Conservation (phyloP, 2,113 vertebrate species). For the Entomyzon cyanotis region DNA sequence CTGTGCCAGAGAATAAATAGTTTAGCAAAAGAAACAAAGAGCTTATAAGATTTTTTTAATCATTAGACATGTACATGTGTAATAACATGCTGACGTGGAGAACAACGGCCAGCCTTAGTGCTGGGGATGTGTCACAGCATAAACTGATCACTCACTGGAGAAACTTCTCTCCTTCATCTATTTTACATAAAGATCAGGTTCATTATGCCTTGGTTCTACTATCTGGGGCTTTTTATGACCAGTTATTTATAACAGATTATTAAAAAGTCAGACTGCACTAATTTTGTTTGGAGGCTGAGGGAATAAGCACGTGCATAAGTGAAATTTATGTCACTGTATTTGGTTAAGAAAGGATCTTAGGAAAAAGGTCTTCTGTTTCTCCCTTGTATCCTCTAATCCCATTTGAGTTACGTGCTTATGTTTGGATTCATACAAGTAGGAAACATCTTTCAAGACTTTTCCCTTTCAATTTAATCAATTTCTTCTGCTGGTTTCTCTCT, state of each 20-base stretch:
- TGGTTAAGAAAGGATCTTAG: not conserved
- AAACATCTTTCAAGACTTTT: not conserved
- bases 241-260: not conserved
- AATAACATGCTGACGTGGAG: not conserved
- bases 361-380: not conserved
- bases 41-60: not conserved
- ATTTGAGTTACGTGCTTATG: not conserved
- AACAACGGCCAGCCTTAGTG: not conserved
- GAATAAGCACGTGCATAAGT: not conserved
- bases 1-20: not conserved
- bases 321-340: not conserved
- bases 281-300: not conserved
- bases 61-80: not conserved
- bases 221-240: not conserved
- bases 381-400: not conserved
- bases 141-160: not conserved
- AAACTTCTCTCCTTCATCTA: not conserved
- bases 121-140: not conserved
- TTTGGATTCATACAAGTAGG: not conserved
- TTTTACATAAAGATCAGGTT: not conserved
- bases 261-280: not conserved
- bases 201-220: not conserved
- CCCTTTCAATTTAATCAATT: not conserved
- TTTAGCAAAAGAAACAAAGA: not conserved
- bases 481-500: not conserved